Evolutionary conservation across 2,113 vertebrate genomes (phyloP), one percentile per base, ranked within the genome.

Genomic region (Tachysurus vachellii): DNA sequence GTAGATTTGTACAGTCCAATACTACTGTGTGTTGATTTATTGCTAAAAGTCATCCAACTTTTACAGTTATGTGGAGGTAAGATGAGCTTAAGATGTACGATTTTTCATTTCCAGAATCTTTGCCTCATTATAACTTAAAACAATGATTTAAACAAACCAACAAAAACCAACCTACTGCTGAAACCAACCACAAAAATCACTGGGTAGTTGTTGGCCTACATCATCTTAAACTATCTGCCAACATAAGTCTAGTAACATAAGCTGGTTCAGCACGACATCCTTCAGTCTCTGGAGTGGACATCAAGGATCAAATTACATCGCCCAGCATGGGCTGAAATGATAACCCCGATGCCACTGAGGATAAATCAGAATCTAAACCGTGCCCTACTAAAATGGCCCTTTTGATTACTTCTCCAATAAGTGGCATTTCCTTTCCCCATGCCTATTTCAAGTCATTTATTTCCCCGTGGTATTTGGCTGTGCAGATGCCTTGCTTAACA

Each of bases 401-500:
- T 91, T 92, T 95, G 94, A 95, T 95, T 96, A 95, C 94, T 95
- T 95, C 94, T 94, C 93, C 94, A 95, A 93, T 95, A 93, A 95
- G 95, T 95, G 94, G 93, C 89, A 95, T 95, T 95, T 95, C 94
- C 94, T 94, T 92, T 92, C 91, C 92, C 89, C 76, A 81, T 92
- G 93, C 93, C 93, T 95, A 93, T 94, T 95, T 94, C 92, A 91
- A 92, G 92, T 90, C 90, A 86, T 95, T 94, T 95, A 95, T 95
- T 95, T 95, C 94, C 95, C 88, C 90, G 95, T 94, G 94, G 93
- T 91, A 93, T 92, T 91, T 89, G 88, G 92, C 93, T 93, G 92
- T 93, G 80, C 83, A 92, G 93, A 89, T 89, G 86, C 89, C 84
- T 82, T 88, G 76, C 92, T 91, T 92, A 92, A 90, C 92, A 91